phyloP scores from a whole-genome alignment of 1,140 invertebrate species.

The Propsilocerus akamusi region DNA sequence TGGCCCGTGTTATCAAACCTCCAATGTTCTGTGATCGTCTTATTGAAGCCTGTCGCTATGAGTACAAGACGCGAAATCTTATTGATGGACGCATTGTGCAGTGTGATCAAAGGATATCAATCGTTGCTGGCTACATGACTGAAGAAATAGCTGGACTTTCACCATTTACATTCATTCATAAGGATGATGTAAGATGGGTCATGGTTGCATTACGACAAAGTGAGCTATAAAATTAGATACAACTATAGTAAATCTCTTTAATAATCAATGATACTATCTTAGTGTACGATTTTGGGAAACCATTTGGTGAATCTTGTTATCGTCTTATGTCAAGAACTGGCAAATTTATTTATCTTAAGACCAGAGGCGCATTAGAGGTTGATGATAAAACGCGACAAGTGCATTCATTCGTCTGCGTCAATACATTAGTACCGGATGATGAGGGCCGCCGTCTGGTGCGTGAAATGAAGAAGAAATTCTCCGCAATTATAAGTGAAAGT shows the following conservation, averaged over 20 bases:
- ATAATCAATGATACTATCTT: conserved; percentile 16
- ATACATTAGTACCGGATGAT: conserved; percentile 51
- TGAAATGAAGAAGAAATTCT: conserved; percentile 53
- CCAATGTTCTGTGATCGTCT: conserved; percentile 44
- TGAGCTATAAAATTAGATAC: conserved; percentile 29
- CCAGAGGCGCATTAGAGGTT: conserved; percentile 57
- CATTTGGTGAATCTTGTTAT: conserved; percentile 62
- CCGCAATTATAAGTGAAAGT: conserved; percentile 32
- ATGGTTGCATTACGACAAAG: conserved; percentile 67
- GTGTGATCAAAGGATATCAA: conserved; percentile 67
- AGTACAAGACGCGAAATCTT: conserved; percentile 68
- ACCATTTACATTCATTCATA: conserved; percentile 72
- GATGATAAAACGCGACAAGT: conserved; percentile 47
- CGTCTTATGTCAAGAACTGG: conserved; percentile 58
- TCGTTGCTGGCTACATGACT: conserved; percentile 67
- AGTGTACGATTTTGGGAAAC: conserved; percentile 65
- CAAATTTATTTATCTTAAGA: conserved; percentile 59
- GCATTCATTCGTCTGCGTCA: conserved; percentile 67
- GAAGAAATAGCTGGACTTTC: conserved; percentile 62
- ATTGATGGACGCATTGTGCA: conserved; percentile 68
- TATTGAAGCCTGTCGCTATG: conserved; percentile 55
- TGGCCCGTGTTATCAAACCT: conserved; percentile 41
- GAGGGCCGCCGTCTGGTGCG: conserved; percentile 45
- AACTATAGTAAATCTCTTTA: conserved; percentile 6
- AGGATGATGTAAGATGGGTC: conserved; percentile 65